Conservation (phyloP, 2,888 invertebrate species). For the Leucophenga montana region DNA sequence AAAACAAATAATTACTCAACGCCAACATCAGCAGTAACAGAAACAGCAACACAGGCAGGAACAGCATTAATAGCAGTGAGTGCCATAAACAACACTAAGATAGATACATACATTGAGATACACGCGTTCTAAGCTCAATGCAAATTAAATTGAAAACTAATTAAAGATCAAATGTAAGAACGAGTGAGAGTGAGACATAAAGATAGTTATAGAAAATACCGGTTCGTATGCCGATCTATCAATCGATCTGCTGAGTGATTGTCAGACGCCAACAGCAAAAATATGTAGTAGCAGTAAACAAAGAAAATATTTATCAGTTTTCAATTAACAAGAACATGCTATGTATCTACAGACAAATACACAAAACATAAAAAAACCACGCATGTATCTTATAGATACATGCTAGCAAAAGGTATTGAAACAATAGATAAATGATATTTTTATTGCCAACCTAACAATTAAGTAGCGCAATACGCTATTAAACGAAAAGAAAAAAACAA, state of each 20-base stretch:
- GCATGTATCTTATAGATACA: constrained; percentile 53
- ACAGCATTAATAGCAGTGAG: too few relatives aligned
- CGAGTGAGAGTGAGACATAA: constrained; percentile 21
- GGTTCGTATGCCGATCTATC: constrained; percentile 23
- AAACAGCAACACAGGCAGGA: too few relatives aligned
- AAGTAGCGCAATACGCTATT: constrained; percentile 3
- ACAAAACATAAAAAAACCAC: constrained; percentile 40
- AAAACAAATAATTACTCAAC: constrained; percentile 50
- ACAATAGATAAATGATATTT: constrained; percentile 16
- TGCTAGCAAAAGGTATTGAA: constrained; percentile 23
- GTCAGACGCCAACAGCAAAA: constrained; percentile 48
- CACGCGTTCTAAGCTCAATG: constrained; percentile 45
- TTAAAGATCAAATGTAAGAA: constrained; percentile 51
- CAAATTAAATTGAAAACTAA: constrained; percentile 65
- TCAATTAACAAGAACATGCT: constrained; percentile 67
- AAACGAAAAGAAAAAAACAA: not conserved
- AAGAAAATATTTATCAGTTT: constrained; percentile 58
- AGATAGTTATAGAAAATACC: constrained; percentile 20
- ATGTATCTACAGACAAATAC: constrained; percentile 44
- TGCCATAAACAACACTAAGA: not conserved
- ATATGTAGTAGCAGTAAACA: constrained; percentile 17
- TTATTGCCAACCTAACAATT: constrained; percentile 22
- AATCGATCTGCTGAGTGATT: constrained; percentile 39
- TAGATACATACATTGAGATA: not conserved
- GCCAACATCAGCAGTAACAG: not conserved